Conservation (phyloP, 1,140 invertebrate species). For the Condylostylus longicornis region DNA sequence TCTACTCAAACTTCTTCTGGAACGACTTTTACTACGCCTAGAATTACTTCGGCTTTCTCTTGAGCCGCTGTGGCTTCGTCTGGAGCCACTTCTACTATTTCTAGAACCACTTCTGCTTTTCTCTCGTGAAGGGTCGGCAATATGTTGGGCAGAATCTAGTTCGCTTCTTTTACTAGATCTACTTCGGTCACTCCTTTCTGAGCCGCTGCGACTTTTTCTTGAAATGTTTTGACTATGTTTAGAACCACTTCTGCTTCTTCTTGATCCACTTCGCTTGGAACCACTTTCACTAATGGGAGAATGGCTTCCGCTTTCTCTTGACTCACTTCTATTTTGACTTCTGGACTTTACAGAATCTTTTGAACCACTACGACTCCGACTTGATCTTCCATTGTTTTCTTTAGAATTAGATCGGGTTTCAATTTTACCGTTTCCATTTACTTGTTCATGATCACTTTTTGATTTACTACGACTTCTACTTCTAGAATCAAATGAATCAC, state of each 20-base stretch:
- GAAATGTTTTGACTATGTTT: conserved; percentile 16
- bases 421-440: too few relatives aligned
- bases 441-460: too few relatives aligned
- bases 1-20: conserved; percentile 20
- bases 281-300: conserved; percentile 13
- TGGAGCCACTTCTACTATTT: conserved; percentile 21
- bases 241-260: conserved; percentile 9
- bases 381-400: too few relatives aligned
- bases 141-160: conserved; percentile 7
- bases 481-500: too few relatives aligned
- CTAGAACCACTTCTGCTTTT: conserved; percentile 12
- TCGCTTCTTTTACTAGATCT: conserved; percentile 11
- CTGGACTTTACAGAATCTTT: conserved; percentile 1
- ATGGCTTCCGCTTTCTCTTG: conserved; percentile 22
- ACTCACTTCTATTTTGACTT: conserved; percentile 11
- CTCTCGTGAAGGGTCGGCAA: too few relatives aligned
- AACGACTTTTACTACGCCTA: conserved; percentile 8
- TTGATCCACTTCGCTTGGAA: conserved; percentile 9
- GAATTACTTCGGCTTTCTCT: conserved; percentile 9
- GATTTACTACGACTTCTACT: too few relatives aligned
- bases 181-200: conserved; percentile 14
- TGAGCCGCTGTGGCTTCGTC: conserved; percentile 17
- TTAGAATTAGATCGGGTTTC: too few relatives aligned
- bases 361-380: background rate
- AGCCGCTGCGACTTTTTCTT: conserved; percentile 23